phyloP scores from a whole-genome alignment of 2,113 vertebrate species.

The Oncorhynchus gorbuscha region DNA sequence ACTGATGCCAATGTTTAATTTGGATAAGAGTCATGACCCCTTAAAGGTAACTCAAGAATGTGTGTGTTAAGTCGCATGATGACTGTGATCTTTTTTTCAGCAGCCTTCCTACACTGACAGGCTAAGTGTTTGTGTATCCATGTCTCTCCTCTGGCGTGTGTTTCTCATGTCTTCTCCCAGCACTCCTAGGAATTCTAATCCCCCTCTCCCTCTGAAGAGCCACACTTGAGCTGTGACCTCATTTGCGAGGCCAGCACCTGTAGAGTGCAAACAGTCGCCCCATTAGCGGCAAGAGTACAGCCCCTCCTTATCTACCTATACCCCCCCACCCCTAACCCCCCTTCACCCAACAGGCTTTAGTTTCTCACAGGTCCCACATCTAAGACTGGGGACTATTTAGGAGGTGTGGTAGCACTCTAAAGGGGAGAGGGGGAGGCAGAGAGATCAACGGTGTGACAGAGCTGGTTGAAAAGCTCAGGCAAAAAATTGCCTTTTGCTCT shows the following conservation, averaged over 20 bases:
- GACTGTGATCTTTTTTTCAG: neutral
- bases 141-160: neutral
- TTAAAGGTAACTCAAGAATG: no score
- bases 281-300: slow-evolving; percentile 85
- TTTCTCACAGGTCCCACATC: slow-evolving; percentile 83
- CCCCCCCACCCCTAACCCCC: slow-evolving; percentile 70
- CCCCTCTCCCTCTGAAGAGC: slow-evolving; percentile 79
- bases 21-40: no score
- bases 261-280: slow-evolving; percentile 92
- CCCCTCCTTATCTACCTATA: slow-evolving; percentile 77
- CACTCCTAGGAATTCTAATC: slow-evolving; percentile 77
- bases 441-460: slow-evolving; percentile 85
- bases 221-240: slow-evolving; percentile 96
- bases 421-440: slow-evolving; percentile 75
- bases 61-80: slow-evolving; percentile 7
- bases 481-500: slow-evolving; percentile 82
- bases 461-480: slow-evolving; percentile 89
- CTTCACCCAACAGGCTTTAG: slow-evolving; percentile 77
- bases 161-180: slow-evolving; percentile 32
- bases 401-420: slow-evolving; percentile 72
- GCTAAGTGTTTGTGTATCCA: slow-evolving; percentile 11
- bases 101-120: neutral
- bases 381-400: slow-evolving; percentile 74
- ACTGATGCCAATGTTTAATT: no score
- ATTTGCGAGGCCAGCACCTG: slow-evolving; percentile 88